Conservation (phyloP, 2,888 invertebrate genomes). For the Lamellibrachia columna region DNA sequence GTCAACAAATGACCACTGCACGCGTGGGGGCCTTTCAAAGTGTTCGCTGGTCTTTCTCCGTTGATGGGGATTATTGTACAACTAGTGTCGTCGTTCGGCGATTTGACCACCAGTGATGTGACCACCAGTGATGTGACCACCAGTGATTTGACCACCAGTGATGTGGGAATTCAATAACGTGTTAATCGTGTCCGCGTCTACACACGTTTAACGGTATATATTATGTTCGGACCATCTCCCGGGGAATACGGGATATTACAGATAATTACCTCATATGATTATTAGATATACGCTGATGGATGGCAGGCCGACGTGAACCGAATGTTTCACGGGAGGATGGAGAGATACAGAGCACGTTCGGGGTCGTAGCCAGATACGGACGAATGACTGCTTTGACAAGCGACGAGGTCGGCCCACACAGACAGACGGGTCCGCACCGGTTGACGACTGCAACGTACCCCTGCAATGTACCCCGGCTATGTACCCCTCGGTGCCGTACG, state of each 20-base stretch:
- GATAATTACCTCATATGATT: background rate
- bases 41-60: background rate
- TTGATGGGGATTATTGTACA: background rate
- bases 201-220: background rate
- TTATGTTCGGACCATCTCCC: background rate
- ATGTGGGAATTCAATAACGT: background rate
- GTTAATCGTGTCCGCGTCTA: background rate
- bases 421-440: background rate
- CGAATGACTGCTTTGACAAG: background rate
- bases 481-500: constrained; percentile 6
- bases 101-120: background rate
- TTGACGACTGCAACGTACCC: background rate
- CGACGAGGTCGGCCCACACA: background rate
- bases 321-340: background rate
- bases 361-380: background rate
- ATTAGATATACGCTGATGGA: background rate
- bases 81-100: background rate
- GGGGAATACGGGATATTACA: background rate
- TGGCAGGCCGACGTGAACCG: background rate
- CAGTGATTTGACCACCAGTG: background rate
- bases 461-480: background rate
- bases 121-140: too few species aligned
- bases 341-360: background rate
- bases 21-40: background rate
- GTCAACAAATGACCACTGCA: background rate